Conservation (phyloP, 2,888 invertebrate genomes). For the Panopea generosa region DNA sequence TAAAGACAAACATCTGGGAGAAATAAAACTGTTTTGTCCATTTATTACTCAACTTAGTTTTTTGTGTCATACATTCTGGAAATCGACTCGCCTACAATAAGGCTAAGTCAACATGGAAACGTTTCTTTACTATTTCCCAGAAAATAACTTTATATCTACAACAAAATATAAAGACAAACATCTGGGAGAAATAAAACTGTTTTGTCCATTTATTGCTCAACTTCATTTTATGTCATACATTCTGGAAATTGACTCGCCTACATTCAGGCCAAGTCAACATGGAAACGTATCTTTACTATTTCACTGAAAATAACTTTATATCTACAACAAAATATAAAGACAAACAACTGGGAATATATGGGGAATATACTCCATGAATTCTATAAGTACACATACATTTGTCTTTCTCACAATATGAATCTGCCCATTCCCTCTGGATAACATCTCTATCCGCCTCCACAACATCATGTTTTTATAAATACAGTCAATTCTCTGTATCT, state of each 20-base stretch:
- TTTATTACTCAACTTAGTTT: no score
- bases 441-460: no score
- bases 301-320: not conserved
- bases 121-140: slow-evolving; percentile 16
- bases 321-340: not conserved
- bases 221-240: slow-evolving; percentile 21
- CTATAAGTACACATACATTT: no score
- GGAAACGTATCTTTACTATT: slow-evolving; percentile 29
- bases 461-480: no score
- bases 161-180: not conserved
- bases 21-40: no score
- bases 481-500: no score
- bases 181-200: not conserved
- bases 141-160: not conserved
- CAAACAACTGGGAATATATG: no score
- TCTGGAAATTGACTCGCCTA: slow-evolving; percentile 37
- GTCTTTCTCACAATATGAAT: no score
- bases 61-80: slow-evolving; percentile 34
- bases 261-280: slow-evolving; percentile 24
- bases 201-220: no score
- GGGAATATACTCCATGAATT: no score
- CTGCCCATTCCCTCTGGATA: no score
- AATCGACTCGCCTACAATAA: slow-evolving; percentile 19
- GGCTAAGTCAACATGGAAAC: slow-evolving; percentile 38
- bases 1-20: no score